A percentile compares a stretch with the other conserved stretches of the same genome.
Conservation (phyloP, 2,113 vertebrate genomes). For the Misgurnus anguillicaudatus region DNA sequence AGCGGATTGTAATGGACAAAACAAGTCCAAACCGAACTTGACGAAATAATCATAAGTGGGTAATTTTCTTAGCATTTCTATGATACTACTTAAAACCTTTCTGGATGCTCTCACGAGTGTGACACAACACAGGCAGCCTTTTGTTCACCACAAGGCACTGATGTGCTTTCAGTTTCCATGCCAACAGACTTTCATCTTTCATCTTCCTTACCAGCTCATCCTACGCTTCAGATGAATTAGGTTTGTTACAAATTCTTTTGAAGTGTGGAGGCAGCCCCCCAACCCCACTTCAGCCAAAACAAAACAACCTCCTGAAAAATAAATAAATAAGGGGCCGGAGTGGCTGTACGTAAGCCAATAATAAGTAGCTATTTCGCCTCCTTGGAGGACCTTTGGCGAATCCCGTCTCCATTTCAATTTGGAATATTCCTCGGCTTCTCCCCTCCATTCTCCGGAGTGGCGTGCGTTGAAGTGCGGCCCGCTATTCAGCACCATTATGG, state of each 20-base stretch:
- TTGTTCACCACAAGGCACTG: slow-evolving; percentile 76
- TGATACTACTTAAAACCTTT: slow-evolving; percentile 76
- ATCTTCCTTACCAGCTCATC: slow-evolving; percentile 86
- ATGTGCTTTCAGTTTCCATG: slow-evolving; percentile 86
- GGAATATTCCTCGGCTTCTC: slow-evolving; percentile 66
- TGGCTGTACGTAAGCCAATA: slow-evolving; percentile 76
- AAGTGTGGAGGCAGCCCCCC: slow-evolving; percentile 72
- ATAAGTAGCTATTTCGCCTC: slow-evolving; percentile 69
- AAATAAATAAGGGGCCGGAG: slow-evolving; percentile 59
- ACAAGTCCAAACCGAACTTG: slow-evolving; percentile 69
- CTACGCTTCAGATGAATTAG: slow-evolving; percentile 84
- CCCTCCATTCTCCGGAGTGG: slow-evolving; percentile 47
- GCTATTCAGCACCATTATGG: slow-evolving; percentile 79
- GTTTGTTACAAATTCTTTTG: slow-evolving; percentile 87
- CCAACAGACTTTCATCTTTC: slow-evolving; percentile 86
- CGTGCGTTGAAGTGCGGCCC: slow-evolving; percentile 54
- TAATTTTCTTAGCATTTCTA: slow-evolving; percentile 79
- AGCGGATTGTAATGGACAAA: slow-evolving; percentile 61
- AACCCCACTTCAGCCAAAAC: slow-evolving; percentile 77
- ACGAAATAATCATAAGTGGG: slow-evolving; percentile 77
- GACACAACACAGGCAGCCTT: slow-evolving; percentile 70
- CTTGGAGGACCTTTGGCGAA: slow-evolving; percentile 73
- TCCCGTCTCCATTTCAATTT: slow-evolving; percentile 77
- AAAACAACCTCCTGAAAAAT: slow-evolving; percentile 67
- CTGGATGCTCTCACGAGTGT: slow-evolving; percentile 71